Evolutionary conservation across 2,888 invertebrate species (phyloP).

Genomic region (Nomada goodeniana): DNA sequence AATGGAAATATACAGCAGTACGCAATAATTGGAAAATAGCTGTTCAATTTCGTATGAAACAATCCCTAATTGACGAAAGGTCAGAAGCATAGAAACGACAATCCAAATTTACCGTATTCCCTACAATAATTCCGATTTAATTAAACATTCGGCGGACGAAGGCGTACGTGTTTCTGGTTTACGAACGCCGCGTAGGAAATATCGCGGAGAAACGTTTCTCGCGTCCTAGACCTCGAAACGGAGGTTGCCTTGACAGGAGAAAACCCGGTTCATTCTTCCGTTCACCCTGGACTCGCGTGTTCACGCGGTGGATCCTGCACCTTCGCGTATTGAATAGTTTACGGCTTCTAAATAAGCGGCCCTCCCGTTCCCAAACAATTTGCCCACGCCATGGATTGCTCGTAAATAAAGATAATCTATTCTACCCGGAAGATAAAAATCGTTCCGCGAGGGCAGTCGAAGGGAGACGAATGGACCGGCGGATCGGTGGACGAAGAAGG

Average conservation of each 20-base stretch:
- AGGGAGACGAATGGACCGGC: slow-evolving; percentile 5
- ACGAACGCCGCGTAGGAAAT: too few species aligned
- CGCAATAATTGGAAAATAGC: too few species aligned
- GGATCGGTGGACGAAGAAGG: slow-evolving; percentile 26
- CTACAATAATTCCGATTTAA: too few species aligned
- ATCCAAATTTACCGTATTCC: too few species aligned
- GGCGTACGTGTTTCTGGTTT: too few species aligned
- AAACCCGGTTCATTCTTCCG: not conserved
- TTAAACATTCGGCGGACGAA: not conserved
- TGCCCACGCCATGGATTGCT: slow-evolving; percentile 82
- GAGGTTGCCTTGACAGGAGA: too few species aligned
- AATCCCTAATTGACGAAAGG: too few species aligned
- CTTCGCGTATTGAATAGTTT: slow-evolving; percentile 80
- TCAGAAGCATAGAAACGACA: too few species aligned
- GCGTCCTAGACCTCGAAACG: too few species aligned
- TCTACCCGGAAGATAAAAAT: slow-evolving; percentile 84
- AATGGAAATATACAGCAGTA: too few species aligned
- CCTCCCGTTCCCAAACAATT: slow-evolving; percentile 83
- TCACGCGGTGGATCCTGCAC: slow-evolving; percentile 24
- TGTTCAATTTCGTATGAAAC: too few species aligned
- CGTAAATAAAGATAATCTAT: slow-evolving; percentile 85
- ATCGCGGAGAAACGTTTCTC: slow-evolving; percentile 1
- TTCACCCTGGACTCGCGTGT: not conserved
- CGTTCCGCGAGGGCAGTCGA: slow-evolving; percentile 58
- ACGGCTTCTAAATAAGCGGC: slow-evolving; percentile 83